Evolutionary conservation across 1,140 invertebrate genomes (phyloP).

Genomic region (Temnothorax curvispinosus): DNA sequence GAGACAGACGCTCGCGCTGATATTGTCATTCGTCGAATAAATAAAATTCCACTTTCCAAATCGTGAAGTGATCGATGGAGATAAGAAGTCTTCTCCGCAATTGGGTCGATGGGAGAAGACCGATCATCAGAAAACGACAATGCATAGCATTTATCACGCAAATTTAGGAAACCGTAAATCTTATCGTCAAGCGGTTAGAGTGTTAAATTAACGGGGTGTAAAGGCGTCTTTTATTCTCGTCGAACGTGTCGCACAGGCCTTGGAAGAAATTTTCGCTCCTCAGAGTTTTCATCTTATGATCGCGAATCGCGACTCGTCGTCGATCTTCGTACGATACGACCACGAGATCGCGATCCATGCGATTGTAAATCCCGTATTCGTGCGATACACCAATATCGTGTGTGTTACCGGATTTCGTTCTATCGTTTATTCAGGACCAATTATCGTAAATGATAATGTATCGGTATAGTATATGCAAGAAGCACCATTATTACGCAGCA

Average conservation of each 20-base stretch:
- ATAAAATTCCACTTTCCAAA: not conserved
- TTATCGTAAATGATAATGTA: constrained; percentile 73
- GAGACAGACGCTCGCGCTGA: not conserved
- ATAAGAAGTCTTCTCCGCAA: constrained; percentile 19
- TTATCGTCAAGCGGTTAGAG: constrained; percentile 39
- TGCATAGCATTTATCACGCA: constrained; percentile 25
- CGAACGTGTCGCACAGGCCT: constrained; percentile 2
- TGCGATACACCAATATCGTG: not conserved
- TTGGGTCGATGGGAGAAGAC: not conserved
- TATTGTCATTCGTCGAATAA: not conserved
- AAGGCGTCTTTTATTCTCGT: constrained; percentile 17
- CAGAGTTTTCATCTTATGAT: not conserved
- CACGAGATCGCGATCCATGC: not conserved
- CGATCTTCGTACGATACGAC: not conserved
- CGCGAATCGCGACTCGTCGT: not conserved
- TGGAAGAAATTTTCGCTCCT: not conserved
- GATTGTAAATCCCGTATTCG: not conserved
- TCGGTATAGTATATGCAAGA: constrained; percentile 70
- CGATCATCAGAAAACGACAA: constrained; percentile 17
- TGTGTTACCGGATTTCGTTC: constrained; percentile 71
- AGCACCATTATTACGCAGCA: constrained; percentile 72
- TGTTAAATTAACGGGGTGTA: constrained; percentile 49
- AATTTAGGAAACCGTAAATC: constrained; percentile 29
- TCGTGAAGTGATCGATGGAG: not conserved
- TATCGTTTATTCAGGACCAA: constrained; percentile 77